Percentiles rank a stretch among this genome's conserved stretches.
Evolutionary conservation across 2,113 vertebrate genomes (phyloP).

Genomic region (Tricholaema leucomelas): DNA sequence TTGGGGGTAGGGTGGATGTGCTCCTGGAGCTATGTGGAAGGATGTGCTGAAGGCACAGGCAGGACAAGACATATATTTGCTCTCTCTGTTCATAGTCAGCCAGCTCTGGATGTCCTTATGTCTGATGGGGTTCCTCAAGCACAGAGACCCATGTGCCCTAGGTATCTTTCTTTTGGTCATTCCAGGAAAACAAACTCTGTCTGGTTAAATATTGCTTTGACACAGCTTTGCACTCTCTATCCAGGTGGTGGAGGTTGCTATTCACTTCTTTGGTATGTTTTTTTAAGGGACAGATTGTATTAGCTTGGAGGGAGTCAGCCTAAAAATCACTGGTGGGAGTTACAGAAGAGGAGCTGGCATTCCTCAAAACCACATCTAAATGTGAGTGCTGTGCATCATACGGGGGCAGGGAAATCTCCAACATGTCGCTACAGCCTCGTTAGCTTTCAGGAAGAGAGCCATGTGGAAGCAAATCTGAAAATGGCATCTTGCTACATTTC

Average conservation of each 20-base stretch:
- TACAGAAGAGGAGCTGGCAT: background rate
- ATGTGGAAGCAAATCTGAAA: conserved; percentile 26
- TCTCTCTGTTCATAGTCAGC: too few species aligned
- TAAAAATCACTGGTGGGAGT: background rate
- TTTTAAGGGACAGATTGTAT: background rate
- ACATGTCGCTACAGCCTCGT: background rate
- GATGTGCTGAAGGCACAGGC: background rate
- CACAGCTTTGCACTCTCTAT: background rate
- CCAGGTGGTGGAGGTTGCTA: background rate
- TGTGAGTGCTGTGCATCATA: background rate
- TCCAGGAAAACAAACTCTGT: background rate
- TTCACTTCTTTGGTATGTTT: background rate
- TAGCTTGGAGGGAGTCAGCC: background rate
- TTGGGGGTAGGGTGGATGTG: accelerated
- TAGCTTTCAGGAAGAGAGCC: background rate
- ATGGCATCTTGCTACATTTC: conserved; percentile 12
- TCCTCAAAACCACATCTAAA: background rate
- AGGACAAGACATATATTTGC: background rate
- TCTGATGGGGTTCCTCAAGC: background rate
- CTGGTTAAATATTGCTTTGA: background rate
- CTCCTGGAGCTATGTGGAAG: background rate
- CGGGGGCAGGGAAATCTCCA: background rate
- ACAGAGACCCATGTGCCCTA: background rate
- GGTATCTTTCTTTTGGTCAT: background rate
- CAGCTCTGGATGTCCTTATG: background rate